Conservation (phyloP, 2,113 vertebrate species). For the Colossoma macropomum region DNA sequence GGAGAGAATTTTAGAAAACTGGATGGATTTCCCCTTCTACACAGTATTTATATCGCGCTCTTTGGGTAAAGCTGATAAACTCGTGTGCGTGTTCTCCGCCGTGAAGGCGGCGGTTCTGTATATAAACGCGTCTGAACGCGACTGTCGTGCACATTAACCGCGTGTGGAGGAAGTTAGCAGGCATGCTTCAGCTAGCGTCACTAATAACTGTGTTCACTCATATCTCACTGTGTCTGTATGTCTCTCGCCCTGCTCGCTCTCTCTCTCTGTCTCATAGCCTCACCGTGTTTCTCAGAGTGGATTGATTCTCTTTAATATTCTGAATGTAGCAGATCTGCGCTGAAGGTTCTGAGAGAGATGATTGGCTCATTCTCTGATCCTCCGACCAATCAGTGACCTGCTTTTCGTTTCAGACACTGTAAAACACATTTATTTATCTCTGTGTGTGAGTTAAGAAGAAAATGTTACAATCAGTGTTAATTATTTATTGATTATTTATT, state of each 20-base stretch:
- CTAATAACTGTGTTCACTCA: slow-evolving; percentile 61
- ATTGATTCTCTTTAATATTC: not conserved
- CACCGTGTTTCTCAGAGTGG: not conserved
- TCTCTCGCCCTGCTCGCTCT: too few relatives aligned
- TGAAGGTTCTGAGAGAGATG: not conserved
- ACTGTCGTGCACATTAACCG: slow-evolving; percentile 75
- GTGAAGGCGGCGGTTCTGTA: slow-evolving; percentile 66
- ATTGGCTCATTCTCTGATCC: not conserved
- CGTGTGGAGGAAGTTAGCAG: slow-evolving; percentile 72
- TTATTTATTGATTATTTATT: slow-evolving; percentile 4
- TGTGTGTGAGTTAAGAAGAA: not conserved
- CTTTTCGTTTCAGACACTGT: not conserved
- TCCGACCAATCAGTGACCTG: not conserved
- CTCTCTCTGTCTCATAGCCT: not conserved
- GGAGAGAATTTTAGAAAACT: too few relatives aligned
- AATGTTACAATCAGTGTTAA: not conserved
- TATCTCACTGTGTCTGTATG: slow-evolving; percentile 58
- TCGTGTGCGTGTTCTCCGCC: too few relatives aligned
- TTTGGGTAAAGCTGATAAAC: too few relatives aligned
- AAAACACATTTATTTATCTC: not conserved
- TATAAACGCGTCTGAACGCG: slow-evolving; percentile 70
- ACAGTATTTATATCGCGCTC: too few relatives aligned
- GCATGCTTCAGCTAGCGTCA: slow-evolving; percentile 78
- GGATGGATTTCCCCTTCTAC: too few relatives aligned
- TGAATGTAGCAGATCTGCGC: slow-evolving; percentile 32